Evolutionary conservation across 2,888 invertebrate genomes (phyloP), one percentile per base, ranked within the genome.

Genomic region (Masnerella sp.): DNA sequence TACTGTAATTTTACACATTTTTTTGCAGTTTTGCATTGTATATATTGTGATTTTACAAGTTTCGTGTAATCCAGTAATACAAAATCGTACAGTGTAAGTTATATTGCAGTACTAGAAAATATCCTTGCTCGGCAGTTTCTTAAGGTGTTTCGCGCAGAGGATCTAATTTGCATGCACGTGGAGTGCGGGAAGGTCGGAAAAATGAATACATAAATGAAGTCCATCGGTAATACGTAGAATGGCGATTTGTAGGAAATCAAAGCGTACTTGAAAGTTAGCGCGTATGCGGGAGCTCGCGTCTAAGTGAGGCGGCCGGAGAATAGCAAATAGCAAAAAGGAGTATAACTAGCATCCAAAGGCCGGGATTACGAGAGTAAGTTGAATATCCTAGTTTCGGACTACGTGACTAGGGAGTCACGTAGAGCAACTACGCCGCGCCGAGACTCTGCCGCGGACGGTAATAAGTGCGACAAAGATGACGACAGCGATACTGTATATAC

Each of bases 331-430:
- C 65, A 67, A 67, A 67, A 65, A 67, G 64, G 47, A 61, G 45
- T 67, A 54, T 67, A 72, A 72, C 67, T 49, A 67, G 61, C 61
- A 67, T 40, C 61, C 67, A 61, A 52, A 72, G 67, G 54, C 61
- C 32, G 49, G 64, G 62, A 73, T 73, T 73, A 73, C 67, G 61
- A 30, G 67, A 73, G 67, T 73, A 75, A 75, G 72, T 75, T 72
- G 62, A 75, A 72, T 75, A 72, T 75, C 72, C 72, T 65, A 75
- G 75, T 75, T 75, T 72, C 49, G 30, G 72, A 72, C 68, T 61
- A 75, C 72, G 72, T 75, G 75, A 72, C 75, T 75, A 17, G 43
- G 30, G 54, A 69, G 68, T 67, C 67, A 70, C 51, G 65, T 47
- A 61, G 49, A 61, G 61, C 43, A 59, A 54, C 65, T 64, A 34